Percentiles rank a stretch among this genome's conserved stretches.
Conservation (phyloP, 2,113 vertebrate genomes). For the Perognathus longimembris region DNA sequence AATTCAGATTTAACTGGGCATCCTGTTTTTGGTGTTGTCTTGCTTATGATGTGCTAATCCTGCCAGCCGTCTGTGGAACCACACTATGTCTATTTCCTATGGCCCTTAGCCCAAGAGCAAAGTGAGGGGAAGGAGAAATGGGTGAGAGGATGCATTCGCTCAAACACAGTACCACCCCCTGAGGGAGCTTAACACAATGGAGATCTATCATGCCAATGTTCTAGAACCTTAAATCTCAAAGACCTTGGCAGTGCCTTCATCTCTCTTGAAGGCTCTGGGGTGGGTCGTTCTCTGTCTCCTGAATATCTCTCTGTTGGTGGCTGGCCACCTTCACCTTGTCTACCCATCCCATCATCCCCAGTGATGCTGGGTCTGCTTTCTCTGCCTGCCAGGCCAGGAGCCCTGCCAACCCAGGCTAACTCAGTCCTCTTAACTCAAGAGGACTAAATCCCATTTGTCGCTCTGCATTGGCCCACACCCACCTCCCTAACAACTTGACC, state of each 20-base stretch:
- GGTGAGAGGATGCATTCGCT: rapidly evolving
- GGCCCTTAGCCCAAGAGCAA: rapidly evolving
- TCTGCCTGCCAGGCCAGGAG: too few species aligned
- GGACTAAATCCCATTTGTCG: not conserved
- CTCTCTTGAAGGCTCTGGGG: rapidly evolving
- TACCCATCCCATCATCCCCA: not conserved
- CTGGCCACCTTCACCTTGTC: rapidly evolving
- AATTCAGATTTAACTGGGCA: not conserved
- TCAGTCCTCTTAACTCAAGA: not conserved
- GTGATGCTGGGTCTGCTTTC: not conserved
- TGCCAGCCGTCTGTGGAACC: not conserved
- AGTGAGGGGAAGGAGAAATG: rapidly evolving
- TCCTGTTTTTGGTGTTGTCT: not conserved
- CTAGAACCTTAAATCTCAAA: not conserved
- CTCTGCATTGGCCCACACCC: not conserved
- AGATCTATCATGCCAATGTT: rapidly evolving
- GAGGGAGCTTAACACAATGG: not conserved
- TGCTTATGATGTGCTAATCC: not conserved
- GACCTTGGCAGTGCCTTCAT: rapidly evolving
- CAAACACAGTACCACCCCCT: rapidly evolving
- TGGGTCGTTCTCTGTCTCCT: rapidly evolving
- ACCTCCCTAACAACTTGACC: not conserved
- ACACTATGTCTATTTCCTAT: rapidly evolving
- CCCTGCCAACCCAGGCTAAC: too few species aligned
- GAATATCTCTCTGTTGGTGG: rapidly evolving